Evolutionary conservation across 2,113 vertebrate genomes (phyloP).

Genomic region (Limanda limanda): DNA sequence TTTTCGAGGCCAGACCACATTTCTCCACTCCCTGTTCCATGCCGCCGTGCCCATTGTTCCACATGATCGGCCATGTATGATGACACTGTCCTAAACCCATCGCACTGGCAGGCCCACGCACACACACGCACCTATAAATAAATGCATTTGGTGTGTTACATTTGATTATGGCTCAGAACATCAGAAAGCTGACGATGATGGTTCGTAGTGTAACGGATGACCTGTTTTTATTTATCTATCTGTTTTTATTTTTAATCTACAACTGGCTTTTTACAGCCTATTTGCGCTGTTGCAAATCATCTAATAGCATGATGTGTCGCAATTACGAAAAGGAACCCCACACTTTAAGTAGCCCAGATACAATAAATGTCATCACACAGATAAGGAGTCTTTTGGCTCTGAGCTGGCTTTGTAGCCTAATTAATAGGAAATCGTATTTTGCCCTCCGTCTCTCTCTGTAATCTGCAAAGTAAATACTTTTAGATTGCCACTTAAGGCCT

Average conservation of each 20-base stretch:
- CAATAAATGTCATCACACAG: constrained; percentile 29
- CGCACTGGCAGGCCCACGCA: constrained; percentile 5
- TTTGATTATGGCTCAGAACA: not conserved
- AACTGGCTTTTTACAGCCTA: not conserved
- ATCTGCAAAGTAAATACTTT: constrained; percentile 59
- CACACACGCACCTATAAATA: constrained; percentile 5
- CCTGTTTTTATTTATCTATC: too few relatives aligned
- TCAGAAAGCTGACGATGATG: too few relatives aligned
- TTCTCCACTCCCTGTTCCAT: constrained; percentile 34
- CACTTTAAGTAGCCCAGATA: constrained; percentile 24
- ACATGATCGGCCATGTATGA: constrained; percentile 68
- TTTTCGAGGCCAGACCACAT: constrained; percentile 58
- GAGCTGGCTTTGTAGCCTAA: constrained; percentile 37
- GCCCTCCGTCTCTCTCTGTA: constrained; percentile 33
- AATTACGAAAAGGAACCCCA: constrained; percentile 9
- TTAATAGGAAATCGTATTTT: constrained; percentile 56
- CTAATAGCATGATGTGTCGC: constrained; percentile 5
- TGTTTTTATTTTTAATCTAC: not conserved
- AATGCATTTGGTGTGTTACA: not conserved
- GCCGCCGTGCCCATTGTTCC: constrained; percentile 63
- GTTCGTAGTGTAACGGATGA: not conserved
- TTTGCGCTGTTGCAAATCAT: too few relatives aligned
- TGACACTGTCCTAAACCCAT: constrained; percentile 48
- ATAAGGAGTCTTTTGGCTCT: constrained; percentile 46
- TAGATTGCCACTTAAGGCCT: constrained; percentile 47